Conservation (phyloP, 2,888 invertebrate genomes). For the Folsomia manolachei region DNA sequence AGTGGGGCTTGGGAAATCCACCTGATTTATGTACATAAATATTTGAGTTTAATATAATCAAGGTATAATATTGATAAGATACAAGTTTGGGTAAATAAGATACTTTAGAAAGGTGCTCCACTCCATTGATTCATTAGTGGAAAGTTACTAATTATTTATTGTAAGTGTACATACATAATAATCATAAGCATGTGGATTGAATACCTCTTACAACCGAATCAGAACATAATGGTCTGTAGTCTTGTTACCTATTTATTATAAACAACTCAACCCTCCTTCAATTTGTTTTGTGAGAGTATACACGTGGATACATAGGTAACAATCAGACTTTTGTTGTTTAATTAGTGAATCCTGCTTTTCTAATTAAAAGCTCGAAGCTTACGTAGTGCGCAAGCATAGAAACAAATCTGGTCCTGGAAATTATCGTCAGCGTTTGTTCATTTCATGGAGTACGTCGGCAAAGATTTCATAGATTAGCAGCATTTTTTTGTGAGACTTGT, state of each 20-base stretch:
- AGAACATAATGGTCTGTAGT: conserved; percentile 15
- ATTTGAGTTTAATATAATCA: background rate
- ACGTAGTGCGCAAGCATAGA: no score
- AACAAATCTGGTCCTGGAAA: no score
- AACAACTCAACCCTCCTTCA: background rate
- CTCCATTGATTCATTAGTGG: background rate
- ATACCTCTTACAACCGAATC: conserved; percentile 43
- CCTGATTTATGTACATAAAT: background rate
- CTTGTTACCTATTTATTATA: background rate
- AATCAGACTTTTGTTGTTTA: background rate
- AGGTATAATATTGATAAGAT: no score
- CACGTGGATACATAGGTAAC: no score
- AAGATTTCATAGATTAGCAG: no score
- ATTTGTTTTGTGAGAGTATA: background rate
- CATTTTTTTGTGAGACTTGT: no score
- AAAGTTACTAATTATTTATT: background rate
- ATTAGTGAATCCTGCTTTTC: background rate
- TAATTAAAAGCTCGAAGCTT: background rate
- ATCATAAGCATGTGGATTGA: conserved; percentile 12
- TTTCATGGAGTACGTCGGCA: no score
- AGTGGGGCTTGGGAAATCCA: background rate
- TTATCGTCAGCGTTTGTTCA: no score
- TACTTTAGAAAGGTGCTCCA: background rate
- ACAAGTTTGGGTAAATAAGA: background rate
- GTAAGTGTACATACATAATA: background rate